phyloP scores from a whole-genome alignment of 2,888 invertebrate genomes.

The Branchipolynoe longqiensis region DNA sequence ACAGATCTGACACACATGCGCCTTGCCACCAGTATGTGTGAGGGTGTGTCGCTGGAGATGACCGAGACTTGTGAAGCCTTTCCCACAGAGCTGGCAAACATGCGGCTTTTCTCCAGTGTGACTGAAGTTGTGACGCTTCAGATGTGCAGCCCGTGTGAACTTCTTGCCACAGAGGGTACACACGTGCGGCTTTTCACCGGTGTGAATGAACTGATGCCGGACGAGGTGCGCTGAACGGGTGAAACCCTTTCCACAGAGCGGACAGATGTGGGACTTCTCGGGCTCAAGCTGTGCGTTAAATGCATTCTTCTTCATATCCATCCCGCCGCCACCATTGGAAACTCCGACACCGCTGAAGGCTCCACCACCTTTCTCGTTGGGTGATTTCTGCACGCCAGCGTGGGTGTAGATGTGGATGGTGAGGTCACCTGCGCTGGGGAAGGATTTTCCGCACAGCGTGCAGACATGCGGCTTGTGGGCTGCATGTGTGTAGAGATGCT shows the following conservation, averaged over 20 bases:
- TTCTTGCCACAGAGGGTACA: background rate
- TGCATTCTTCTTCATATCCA: too few relatives aligned
- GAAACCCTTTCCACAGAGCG: too few relatives aligned
- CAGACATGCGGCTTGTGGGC: slow-evolving; percentile 13
- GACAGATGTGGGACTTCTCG: too few relatives aligned
- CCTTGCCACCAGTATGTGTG: background rate
- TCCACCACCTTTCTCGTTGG: too few relatives aligned
- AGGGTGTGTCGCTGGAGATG: background rate
- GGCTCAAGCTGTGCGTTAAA: too few relatives aligned
- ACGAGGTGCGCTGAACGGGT: too few relatives aligned
- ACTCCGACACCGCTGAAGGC: too few relatives aligned
- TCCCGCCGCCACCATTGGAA: too few relatives aligned
- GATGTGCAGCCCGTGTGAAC: background rate
- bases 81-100: background rate
- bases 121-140: background rate
- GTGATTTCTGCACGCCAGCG: too few relatives aligned
- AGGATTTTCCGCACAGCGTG: background rate
- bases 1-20: background rate
- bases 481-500: background rate
- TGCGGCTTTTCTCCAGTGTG: slow-evolving; percentile 21
- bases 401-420: background rate
- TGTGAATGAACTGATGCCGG: too few relatives aligned
- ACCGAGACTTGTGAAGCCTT: background rate
- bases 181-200: background rate
- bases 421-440: background rate